A percentile compares a stretch with the other conserved stretches of the same genome.
Conservation (phyloP, 2,797 vertebrate genomes). For the Ptychadena robeensis region DNA sequence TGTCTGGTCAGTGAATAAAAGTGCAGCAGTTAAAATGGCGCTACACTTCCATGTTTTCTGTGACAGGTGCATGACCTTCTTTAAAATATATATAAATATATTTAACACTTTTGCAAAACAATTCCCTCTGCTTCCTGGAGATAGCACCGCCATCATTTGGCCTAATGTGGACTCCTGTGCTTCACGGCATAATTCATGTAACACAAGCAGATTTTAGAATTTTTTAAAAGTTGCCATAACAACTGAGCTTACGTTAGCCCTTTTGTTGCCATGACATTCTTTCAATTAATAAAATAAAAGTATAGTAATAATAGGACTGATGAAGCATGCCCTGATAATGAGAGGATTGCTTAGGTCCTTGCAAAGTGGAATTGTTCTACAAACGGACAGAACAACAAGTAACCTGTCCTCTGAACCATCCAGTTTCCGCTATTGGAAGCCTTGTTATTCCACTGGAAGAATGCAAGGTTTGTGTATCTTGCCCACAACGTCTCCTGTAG, state of each 20-base stretch:
- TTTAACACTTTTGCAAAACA: neutral
- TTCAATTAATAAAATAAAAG: neutral
- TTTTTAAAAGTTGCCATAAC: conserved; percentile 11
- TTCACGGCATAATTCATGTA: neutral
- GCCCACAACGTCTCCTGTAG: neutral
- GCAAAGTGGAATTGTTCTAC: conserved; percentile 14
- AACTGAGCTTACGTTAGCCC: neutral
- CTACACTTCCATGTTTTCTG: no score
- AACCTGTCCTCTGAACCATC: neutral
- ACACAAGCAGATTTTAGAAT: neutral
- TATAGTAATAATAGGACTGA: neutral
- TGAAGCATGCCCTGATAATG: neutral
- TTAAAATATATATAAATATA: no score
- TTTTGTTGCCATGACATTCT: conserved; percentile 13
- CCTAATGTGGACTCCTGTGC: neutral
- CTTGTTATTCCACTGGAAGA: neutral
- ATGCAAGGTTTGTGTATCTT: neutral
- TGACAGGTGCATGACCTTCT: neutral
- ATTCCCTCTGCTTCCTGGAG: neutral
- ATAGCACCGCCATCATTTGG: neutral
- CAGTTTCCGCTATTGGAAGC: neutral
- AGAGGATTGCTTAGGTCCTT: neutral
- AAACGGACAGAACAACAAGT: neutral
- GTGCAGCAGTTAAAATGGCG: no score
- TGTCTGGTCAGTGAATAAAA: no score